Base-by-base conservation (phyloP, 2,113 vertebrate species). In the Hypomesus transpacificus region DNA sequence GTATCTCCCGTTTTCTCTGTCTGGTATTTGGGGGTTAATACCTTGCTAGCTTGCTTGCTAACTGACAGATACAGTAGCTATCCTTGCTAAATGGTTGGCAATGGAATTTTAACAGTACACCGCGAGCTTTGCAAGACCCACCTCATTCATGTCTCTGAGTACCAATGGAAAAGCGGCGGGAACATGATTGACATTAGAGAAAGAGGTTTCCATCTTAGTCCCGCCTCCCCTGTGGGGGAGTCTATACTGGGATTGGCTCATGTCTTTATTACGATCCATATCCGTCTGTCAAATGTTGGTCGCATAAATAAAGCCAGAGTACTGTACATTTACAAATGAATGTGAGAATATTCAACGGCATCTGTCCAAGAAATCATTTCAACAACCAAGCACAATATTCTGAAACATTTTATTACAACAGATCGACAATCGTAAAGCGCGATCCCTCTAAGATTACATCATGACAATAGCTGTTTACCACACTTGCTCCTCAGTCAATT, bases 21-120 rank as follows among this genome's bases (percentile, higher is more conserved):
- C 31, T 46, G 18, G 18, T 64, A 3, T 54, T 2, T 54, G 53
- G 14, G 2, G 14, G 20, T 22, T 46, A 39, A 39, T 50, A 3
- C 13, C 13, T 5, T 4, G 3, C 11, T 39, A 50, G 14, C n/a
- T 20, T 18, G 53, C 53, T 9, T 21, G 4, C 26, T 65, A 65
- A 39, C 26, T 5, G 62, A 64, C 65, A 39, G 74, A 28, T 75
- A 84, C 84, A 83, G 89, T 89, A 90, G 87, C 89, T 83, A 61
- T 68, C 75, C 79, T 13, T 84, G 89, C 89, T 89, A 89, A 85
- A 91, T 91, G 88, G 83, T 91, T 89, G 89, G 91, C 91, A 80
- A 81, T 86, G 90, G 89, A 92, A 91, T 92, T 87, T 92, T 87
- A 88, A 88, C 87, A 81, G 87, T 83, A 81, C 80, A 88, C 84